Base-by-base conservation (phyloP, 2,888 invertebrate genomes). In the Ophion slaviceki region DNA sequence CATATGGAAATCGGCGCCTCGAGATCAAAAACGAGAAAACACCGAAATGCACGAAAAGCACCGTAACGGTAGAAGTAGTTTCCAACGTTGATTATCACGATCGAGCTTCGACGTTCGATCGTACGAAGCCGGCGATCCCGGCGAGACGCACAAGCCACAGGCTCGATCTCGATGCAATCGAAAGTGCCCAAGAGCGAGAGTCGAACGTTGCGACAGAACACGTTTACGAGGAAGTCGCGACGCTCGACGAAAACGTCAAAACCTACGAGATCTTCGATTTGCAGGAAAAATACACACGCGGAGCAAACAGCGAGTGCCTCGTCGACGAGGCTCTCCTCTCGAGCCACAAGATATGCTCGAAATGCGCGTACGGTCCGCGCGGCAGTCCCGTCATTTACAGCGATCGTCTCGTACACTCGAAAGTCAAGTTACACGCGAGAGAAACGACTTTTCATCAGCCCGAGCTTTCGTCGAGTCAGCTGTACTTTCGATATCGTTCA, bases 301-400 rank as follows among this genome's bases (percentile, higher is more conserved):
- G 86, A 7, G 88, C 85, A 2, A 88, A 89, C 0, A 89, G 90
- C 61, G 87, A 53, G 10, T 28, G 70, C 45, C 64, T 86, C 1
- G 86, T 87, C 28, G 81, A 87, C 40, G 77, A 83, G 10, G 53
- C 87, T 32, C 68, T 84, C 66, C 64, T 85, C 8, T 68, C 70
- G 10, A 85, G 74, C 66, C 79, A 86, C 83, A 88, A 82, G 81
- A 91, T 92, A 62, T 92, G 92, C 81, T 85, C 82, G n/a, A 80
- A 89, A 53, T 92, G 92, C 61, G 89, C 89, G 5, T 88, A 62
- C n/a, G 45, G 80, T 53, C 87, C 59, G 28, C 82, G 85, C 2
- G 80, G 84, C 2, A 93, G 91, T 82, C 92, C 92, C 1, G 84
- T 88, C 0, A 90, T 94, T 66, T 93, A 92, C 74, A 93, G 91